Percentiles rank a stretch among this genome's conserved stretches.
These are phyloP conservation scores for Bellardia bayeri DNA, from an alignment of 2,888 invertebrate species.

Conservation along the genomic window DNA sequence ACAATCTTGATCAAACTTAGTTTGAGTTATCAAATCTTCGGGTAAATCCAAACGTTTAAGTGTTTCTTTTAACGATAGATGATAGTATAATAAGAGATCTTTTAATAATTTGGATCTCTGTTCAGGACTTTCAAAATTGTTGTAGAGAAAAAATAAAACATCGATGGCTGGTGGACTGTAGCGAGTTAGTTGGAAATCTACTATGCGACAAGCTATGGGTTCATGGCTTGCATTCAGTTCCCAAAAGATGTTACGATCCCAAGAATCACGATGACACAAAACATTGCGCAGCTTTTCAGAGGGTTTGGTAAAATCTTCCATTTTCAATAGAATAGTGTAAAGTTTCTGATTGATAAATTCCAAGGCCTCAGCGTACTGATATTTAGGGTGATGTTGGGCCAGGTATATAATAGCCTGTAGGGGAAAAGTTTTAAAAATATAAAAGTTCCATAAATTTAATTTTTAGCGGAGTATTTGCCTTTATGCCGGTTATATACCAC, in stretches of 20 bases:
- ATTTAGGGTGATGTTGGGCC: constrained; percentile 78
- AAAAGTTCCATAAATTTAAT: background rate
- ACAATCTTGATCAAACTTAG: constrained; percentile 81
- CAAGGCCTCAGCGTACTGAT: constrained; percentile 75
- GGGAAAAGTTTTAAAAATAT: background rate
- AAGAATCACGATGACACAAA: constrained; percentile 83
- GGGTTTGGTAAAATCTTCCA: constrained; percentile 77
- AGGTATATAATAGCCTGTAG: constrained; percentile 78
- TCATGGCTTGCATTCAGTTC: constrained; percentile 73
- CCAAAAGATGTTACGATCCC: constrained; percentile 83
- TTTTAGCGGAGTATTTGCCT: constrained; percentile 72
- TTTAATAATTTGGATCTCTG: constrained; percentile 81
- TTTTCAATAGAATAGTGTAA: constrained; percentile 74
- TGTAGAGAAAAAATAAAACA: constrained; percentile 84
- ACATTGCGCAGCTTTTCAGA: constrained; percentile 83
- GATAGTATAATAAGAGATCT: constrained; percentile 84
- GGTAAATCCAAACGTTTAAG: constrained; percentile 67
- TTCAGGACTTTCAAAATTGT: constrained; percentile 81
- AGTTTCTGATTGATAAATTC: constrained; percentile 77
- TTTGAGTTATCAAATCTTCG: constrained; percentile 78
- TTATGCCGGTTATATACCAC: constrained; percentile 79
- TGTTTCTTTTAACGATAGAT: constrained; percentile 78
- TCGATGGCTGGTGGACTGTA: constrained; percentile 86
- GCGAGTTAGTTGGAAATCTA: constrained; percentile 86
- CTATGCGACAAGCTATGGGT: constrained; percentile 84